Percentiles rank a stretch among this genome's conserved stretches.
phyloP scores from a whole-genome alignment of 1,140 invertebrate genomes.

The Lanistes nyassanus region DNA sequence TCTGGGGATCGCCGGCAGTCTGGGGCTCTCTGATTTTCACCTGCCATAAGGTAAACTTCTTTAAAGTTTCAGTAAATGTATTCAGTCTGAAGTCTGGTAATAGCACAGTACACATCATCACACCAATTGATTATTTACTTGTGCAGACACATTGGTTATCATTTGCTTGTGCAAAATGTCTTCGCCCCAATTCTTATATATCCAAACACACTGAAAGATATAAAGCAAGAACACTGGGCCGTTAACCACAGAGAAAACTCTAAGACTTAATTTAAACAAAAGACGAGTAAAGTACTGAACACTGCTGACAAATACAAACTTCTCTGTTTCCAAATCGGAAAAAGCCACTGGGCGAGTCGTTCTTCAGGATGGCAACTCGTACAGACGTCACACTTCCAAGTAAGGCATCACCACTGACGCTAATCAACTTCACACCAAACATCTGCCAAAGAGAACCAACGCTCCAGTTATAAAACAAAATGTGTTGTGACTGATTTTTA shows the following conservation, averaged over 20 bases:
- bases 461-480: background rate
- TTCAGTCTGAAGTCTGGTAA: no score
- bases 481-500: background rate
- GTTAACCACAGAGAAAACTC: background rate
- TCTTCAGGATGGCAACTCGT: slow-evolving; percentile 60
- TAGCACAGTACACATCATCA: no score
- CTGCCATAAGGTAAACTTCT: slow-evolving; percentile 32
- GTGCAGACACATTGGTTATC: no score
- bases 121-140: no score
- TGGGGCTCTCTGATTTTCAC: slow-evolving; percentile 51
- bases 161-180: no score
- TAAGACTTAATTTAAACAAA: background rate
- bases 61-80: no score
- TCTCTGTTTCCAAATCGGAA: slow-evolving; percentile 55
- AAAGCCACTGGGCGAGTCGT: slow-evolving; percentile 63
- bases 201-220: background rate
- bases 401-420: slow-evolving; percentile 49
- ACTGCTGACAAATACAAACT: slow-evolving; percentile 32
- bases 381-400: slow-evolving; percentile 49
- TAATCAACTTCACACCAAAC: slow-evolving; percentile 59
- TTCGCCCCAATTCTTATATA: no score
- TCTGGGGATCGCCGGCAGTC: slow-evolving; percentile 45
- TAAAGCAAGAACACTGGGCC: background rate
- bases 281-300: no score
- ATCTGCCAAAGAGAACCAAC: slow-evolving; percentile 41